These are phyloP conservation scores for Chelonoidis abingdonii DNA, from an alignment of 2,113 vertebrate genomes.

Conservation along the genomic window DNA sequence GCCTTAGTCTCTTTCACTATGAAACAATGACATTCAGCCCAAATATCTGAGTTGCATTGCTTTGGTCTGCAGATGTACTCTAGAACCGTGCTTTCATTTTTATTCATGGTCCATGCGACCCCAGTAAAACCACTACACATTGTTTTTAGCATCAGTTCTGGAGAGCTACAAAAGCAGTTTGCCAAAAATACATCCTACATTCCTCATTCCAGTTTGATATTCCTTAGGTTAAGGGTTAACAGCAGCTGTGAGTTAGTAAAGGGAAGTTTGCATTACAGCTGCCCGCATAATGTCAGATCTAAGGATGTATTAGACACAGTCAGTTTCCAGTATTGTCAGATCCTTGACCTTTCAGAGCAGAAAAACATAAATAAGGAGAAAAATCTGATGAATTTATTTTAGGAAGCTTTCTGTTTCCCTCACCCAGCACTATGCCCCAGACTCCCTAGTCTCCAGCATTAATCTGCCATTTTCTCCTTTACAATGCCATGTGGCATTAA, in stretches of 20 bases:
- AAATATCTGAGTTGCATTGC: neutral
- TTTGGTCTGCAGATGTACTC: neutral
- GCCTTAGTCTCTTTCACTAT: neutral
- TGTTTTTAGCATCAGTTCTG: neutral
- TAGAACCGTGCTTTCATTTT: neutral
- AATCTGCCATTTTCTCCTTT: neutral
- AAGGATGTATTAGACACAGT: constrained; percentile 51
- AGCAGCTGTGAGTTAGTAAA: constrained; percentile 33
- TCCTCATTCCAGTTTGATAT: constrained; percentile 9
- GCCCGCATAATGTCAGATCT: constrained; percentile 28
- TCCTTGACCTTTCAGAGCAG: constrained; percentile 52
- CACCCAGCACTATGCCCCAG: neutral
- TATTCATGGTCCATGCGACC: neutral
- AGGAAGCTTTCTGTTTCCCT: constrained; percentile 28
- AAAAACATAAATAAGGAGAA: constrained; percentile 18
- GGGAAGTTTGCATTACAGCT: constrained; percentile 27
- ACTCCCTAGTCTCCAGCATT: neutral
- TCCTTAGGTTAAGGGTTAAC: constrained; percentile 62
- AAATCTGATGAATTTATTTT: constrained; percentile 6
- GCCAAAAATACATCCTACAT: constrained; percentile 29
- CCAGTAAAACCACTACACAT: constrained; percentile 23
- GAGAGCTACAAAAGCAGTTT: constrained; percentile 24
- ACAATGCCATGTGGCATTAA: neutral
- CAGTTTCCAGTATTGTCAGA: constrained; percentile 30
- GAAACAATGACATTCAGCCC: neutral